Conservation (phyloP, 2,888 invertebrate genomes). For the Yponomeuta sedellus region DNA sequence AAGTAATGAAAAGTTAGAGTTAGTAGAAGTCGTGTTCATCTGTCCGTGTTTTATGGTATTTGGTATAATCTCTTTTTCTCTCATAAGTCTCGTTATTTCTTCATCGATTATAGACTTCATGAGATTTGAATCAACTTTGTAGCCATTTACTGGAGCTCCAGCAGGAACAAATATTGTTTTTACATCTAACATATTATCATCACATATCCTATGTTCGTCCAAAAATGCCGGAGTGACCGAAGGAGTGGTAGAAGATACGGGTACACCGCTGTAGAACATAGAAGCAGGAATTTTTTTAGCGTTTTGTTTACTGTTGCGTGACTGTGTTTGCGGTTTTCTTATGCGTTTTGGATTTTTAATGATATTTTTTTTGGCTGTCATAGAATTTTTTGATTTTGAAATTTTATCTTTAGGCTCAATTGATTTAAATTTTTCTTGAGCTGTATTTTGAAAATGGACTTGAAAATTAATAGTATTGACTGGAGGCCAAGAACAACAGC, state of each 20-base stretch:
- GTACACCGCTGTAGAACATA: background rate
- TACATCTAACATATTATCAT: background rate
- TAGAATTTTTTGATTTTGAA: too few species aligned
- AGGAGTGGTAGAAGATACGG: too few species aligned
- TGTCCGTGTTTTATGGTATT: background rate
- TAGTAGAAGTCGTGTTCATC: too few species aligned
- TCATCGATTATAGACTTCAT: constrained; percentile 10
- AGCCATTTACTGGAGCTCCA: background rate
- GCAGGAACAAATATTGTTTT: background rate
- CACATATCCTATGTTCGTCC: background rate
- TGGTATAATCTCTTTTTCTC: background rate
- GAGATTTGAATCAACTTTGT: background rate
- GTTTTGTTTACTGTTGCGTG: background rate
- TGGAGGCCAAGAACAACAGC: constrained; percentile 4
- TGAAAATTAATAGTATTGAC: background rate
- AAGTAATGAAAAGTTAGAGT: background rate
- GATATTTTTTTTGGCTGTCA: too few species aligned
- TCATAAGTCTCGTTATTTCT: background rate
- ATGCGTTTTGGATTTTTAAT: too few species aligned
- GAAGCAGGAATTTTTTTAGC: background rate
- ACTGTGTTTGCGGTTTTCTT: too few species aligned
- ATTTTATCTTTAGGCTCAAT: too few species aligned
- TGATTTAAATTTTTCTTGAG: too few species aligned
- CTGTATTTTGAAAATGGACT: background rate
- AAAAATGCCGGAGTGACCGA: background rate